Evolutionary conservation across 2,888 invertebrate species (phyloP).

Genomic region (Physocephala rufipes): DNA sequence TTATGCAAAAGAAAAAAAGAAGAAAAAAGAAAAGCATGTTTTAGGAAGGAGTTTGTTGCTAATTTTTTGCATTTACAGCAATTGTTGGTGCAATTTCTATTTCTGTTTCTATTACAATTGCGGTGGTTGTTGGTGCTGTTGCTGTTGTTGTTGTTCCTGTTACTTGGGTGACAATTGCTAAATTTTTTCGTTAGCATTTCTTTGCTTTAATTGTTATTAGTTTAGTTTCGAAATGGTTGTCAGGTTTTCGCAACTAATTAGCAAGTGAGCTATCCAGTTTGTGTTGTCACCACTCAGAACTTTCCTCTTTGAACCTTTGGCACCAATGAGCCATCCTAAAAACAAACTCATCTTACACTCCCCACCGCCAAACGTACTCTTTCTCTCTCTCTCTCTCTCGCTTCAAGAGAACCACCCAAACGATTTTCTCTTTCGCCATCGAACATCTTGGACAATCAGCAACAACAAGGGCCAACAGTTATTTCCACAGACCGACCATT

Average conservation of each 20-base stretch:
- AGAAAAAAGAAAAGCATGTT: constrained; percentile 48
- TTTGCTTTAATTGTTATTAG: constrained; percentile 20
- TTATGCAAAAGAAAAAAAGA: constrained; percentile 37
- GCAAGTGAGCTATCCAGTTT: background rate
- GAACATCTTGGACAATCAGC: background rate
- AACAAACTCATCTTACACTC: too few relatives aligned
- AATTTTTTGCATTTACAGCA: too few relatives aligned
- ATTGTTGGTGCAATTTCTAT: background rate
- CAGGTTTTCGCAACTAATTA: constrained; percentile 31
- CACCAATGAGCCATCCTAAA: background rate
- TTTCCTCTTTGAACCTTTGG: background rate
- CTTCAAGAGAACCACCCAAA: background rate
- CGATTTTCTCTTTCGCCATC: background rate
- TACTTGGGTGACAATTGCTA: constrained; percentile 20
- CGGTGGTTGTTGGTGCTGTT: constrained; percentile 10
- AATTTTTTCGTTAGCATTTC: constrained; percentile 1
- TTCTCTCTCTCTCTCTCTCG: too few relatives aligned
- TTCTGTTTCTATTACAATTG: background rate
- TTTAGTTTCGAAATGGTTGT: constrained; percentile 14
- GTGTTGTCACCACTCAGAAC: constrained; percentile 5
- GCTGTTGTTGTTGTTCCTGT: background rate
- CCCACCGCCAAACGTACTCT: too few relatives aligned
- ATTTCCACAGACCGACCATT: background rate
- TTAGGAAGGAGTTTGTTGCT: constrained; percentile 34
- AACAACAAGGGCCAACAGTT: background rate